A percentile compares a stretch with the other conserved stretches of the same genome.
Conservation (phyloP, 2,888 invertebrate species). For the Cylloceria caligata region DNA sequence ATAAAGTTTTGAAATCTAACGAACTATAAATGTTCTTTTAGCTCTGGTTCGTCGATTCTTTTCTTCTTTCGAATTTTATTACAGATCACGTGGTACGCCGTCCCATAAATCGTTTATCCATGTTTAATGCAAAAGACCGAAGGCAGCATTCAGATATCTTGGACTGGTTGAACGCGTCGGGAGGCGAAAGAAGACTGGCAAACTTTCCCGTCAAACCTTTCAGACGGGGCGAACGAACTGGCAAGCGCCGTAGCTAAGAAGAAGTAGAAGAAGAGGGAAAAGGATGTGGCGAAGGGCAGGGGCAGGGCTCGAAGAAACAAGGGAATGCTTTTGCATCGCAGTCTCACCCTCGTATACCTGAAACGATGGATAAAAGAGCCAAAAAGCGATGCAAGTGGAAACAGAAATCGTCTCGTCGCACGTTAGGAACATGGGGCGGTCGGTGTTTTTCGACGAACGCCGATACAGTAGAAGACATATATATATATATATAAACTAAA, state of each 20-base stretch:
- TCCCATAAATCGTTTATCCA: slow-evolving; percentile 82
- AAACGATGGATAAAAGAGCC: slow-evolving; percentile 48
- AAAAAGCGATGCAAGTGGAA: slow-evolving; percentile 47
- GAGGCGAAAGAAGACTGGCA: slow-evolving; percentile 66
- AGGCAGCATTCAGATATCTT: slow-evolving; percentile 70
- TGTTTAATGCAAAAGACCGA: slow-evolving; percentile 80
- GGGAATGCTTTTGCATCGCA: slow-evolving; percentile 84
- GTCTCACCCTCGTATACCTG: slow-evolving; percentile 70
- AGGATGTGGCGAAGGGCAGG: slow-evolving; percentile 65
- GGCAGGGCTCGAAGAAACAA: slow-evolving; percentile 78
- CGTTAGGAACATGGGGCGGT: slow-evolving; percentile 55
- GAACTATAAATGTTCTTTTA: background rate
- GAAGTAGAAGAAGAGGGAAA: slow-evolving; percentile 58
- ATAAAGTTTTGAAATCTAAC: slow-evolving; percentile 18
- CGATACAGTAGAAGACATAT: slow-evolving; percentile 34
- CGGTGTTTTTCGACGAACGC: slow-evolving; percentile 43
- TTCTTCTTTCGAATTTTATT: slow-evolving; percentile 51
- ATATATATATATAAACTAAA: slow-evolving; percentile 59
- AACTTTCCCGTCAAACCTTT: slow-evolving; percentile 80
- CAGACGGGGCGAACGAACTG: slow-evolving; percentile 69
- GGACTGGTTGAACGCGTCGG: slow-evolving; percentile 65
- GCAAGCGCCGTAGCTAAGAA: slow-evolving; percentile 56
- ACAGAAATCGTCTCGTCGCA: slow-evolving; percentile 58
- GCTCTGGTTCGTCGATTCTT: slow-evolving; percentile 19
- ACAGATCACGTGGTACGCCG: slow-evolving; percentile 40